phyloP scores from a whole-genome alignment of 2,113 vertebrate genomes.

The Sebastes fasciatus region DNA sequence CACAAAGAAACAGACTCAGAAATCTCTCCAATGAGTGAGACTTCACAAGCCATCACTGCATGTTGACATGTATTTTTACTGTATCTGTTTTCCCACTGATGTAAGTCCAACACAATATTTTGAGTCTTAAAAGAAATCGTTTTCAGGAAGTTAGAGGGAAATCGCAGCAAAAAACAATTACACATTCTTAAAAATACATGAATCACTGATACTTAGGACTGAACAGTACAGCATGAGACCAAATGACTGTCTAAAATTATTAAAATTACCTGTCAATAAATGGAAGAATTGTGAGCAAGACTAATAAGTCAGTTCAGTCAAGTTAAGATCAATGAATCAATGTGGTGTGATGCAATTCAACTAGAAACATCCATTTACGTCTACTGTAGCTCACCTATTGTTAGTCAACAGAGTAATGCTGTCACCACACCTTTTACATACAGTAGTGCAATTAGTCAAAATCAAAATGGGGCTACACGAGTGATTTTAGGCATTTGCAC shows the following conservation, averaged over 20 bases:
- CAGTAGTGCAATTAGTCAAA: background rate
- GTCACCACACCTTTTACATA: background rate
- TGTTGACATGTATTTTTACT: background rate
- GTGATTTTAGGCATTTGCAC: background rate
- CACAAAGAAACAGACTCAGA: background rate
- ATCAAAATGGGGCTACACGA: background rate
- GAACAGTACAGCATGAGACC: too few species aligned
- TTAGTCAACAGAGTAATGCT: background rate
- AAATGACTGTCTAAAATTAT: background rate
- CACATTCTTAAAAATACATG: background rate
- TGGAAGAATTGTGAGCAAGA: background rate
- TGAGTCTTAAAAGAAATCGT: background rate
- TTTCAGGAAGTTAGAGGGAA: background rate
- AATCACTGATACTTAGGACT: background rate
- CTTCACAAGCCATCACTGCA: background rate
- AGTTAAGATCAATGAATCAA: background rate
- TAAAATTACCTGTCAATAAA: background rate
- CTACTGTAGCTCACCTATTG: background rate
- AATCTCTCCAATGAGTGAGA: background rate
- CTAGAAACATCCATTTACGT: too few species aligned
- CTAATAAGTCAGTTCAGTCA: background rate
- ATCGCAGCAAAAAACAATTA: background rate
- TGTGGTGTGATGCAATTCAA: background rate
- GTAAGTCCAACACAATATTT: background rate
- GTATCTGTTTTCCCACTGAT: background rate